phyloP scores from a whole-genome alignment of 2,113 vertebrate species.

The Castor canadensis region DNA sequence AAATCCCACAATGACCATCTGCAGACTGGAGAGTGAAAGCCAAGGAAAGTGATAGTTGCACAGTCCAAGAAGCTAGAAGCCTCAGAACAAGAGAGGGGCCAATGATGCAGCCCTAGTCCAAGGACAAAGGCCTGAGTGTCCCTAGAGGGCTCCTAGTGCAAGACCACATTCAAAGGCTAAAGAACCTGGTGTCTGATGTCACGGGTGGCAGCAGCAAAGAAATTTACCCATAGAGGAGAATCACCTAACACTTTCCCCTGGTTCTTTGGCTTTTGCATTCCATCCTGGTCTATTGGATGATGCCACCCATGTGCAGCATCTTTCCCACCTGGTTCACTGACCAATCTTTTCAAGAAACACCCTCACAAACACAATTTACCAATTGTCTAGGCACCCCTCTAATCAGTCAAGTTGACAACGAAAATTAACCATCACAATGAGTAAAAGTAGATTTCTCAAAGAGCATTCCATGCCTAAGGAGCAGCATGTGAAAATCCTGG shows the following conservation, averaged over 20 bases:
- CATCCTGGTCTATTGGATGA: not conserved
- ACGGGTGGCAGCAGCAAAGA: not conserved
- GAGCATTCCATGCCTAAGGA: not conserved
- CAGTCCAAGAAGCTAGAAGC: not conserved
- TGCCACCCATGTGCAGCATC: not conserved
- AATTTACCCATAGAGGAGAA: not conserved
- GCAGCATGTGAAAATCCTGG: not conserved
- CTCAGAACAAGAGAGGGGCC: not conserved
- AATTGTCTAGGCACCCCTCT: not conserved
- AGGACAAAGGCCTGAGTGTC: not conserved
- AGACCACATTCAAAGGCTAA: not conserved
- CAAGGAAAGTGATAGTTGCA: not conserved
- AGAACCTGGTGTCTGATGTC: not conserved
- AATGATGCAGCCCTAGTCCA: not conserved
- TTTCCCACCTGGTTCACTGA: not conserved
- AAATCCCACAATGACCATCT: not conserved
- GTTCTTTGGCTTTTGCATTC: not conserved
- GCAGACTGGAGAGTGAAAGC: not conserved
- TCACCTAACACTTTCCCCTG: not conserved
- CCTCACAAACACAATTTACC: not conserved
- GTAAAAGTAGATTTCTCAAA: conserved; percentile 8
- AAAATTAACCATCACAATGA: not conserved
- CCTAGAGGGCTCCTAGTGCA: not conserved
- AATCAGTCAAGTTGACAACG: not conserved
- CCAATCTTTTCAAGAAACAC: not conserved